Evolutionary conservation across 2,113 vertebrate species (phyloP), one percentile per base, ranked within the genome.

Genomic region (Odocoileus hemionus): DNA sequence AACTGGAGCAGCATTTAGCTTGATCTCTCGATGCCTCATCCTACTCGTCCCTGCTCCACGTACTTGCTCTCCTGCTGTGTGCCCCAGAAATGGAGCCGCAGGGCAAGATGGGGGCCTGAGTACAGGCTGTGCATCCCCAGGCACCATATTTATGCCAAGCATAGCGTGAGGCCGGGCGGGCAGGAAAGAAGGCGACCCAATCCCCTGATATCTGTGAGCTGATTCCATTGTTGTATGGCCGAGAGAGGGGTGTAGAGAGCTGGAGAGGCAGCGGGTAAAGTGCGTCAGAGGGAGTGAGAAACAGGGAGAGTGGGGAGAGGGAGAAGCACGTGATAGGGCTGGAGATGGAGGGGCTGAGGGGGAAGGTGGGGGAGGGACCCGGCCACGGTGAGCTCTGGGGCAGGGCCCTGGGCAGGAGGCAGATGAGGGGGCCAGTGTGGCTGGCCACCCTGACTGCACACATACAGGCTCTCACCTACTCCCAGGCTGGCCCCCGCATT

Each of bases 1-100:
- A 97, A 97, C 61, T 96, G 92, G 95, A 88, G 80, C 95, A 96
- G 70, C 52, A 39, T 79, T 96, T 79, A 89, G 91, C 92, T 93
- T 78, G 84, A 70, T 88, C 95, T 85, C 97, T 23, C 43, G 82
- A 74, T 28, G 93, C 8, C 79, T 52, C 28, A n/a, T 16, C 43
- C 90, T 43, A 15, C 54, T 57, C 25, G 67, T 39, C 76, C 61
- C 57, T 85, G 64, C 78, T 83, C 47, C 39, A 4, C 1, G 16
- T 3, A 25, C 39, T 91, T 36, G 86, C n/a, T 60, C 52, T 96
- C 95, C 89, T 82, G 90, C 92, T 60, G 88, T 45, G 96, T 25
- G 50, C 9, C 94, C 97, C 92, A 97, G 93, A 96, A 97, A 95
- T 0, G 16, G 55, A 94, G 74, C 58, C 23, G 23, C 39, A 57